Evolutionary conservation across 2,113 vertebrate species (phyloP).

Genomic region (Podarcis muralis): DNA sequence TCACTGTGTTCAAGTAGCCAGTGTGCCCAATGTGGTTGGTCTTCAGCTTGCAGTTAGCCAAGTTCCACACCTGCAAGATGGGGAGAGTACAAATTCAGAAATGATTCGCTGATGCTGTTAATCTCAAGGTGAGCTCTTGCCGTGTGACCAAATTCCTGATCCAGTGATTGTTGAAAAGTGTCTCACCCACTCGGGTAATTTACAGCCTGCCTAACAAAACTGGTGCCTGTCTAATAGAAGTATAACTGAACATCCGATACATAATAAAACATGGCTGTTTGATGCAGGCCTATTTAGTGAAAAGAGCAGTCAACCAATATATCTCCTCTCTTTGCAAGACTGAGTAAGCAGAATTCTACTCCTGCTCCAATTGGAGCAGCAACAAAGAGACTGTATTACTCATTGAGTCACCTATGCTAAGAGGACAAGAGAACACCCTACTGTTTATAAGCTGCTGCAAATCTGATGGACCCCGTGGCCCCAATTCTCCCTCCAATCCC

Average conservation of each 20-base stretch:
- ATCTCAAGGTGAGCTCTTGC: too few relatives aligned
- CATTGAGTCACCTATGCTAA: not conserved
- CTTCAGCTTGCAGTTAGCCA: conserved; percentile 98
- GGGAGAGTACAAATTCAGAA: not conserved
- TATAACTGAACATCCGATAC: too few relatives aligned
- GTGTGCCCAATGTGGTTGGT: conserved; percentile 97
- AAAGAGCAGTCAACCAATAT: not conserved
- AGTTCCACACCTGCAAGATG: conserved; percentile 88
- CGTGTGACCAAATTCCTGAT: too few relatives aligned
- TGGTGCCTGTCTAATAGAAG: too few relatives aligned
- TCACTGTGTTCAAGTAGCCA: conserved; percentile 94
- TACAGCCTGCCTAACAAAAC: too few relatives aligned
- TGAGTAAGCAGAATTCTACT: not conserved
- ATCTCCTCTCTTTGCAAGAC: not conserved
- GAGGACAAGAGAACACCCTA: not conserved
- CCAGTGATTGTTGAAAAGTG: too few relatives aligned
- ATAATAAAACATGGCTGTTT: not conserved
- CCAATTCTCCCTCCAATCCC: not conserved
- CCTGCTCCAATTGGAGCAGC: not conserved
- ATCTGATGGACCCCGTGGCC: too few relatives aligned
- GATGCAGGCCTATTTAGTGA: not conserved
- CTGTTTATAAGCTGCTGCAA: not conserved
- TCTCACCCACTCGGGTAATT: too few relatives aligned
- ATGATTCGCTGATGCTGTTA: too few relatives aligned
- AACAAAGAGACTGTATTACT: not conserved